Conservation (phyloP, 2,888 invertebrate genomes). For the Sclerodermus sp. region DNA sequence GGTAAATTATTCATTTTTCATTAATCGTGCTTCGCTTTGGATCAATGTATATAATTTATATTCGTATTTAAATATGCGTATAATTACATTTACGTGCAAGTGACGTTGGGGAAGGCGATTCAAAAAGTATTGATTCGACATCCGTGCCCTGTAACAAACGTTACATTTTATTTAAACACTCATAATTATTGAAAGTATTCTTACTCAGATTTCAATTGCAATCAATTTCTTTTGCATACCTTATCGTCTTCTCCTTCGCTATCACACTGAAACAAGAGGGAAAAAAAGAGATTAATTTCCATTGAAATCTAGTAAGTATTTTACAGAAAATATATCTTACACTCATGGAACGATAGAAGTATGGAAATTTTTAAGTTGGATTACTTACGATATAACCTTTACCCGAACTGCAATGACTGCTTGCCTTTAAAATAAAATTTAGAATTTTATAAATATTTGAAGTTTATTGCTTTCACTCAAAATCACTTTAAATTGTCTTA, state of each 20-base stretch:
- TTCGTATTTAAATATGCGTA: background rate
- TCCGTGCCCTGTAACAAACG: conserved; percentile 67
- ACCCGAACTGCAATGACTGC: conserved; percentile 90
- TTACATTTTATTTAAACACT: conserved; percentile 2
- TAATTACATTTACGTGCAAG: conserved; percentile 60
- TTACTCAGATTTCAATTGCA: no score
- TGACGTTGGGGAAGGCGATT: conserved; percentile 67
- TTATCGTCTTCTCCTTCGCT: conserved; percentile 91
- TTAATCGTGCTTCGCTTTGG: no score
- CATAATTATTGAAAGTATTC: no score
- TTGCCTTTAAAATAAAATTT: conserved; percentile 70
- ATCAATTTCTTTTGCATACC: conserved; percentile 66
- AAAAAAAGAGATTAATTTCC: conserved; percentile 39
- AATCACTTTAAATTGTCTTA: conserved; percentile 60
- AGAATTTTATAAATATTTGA: background rate
- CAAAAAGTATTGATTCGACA: conserved; percentile 73
- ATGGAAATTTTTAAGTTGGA: background rate
- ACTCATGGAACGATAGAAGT: no score
- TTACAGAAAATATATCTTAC: no score
- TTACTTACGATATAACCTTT: conserved; percentile 94
- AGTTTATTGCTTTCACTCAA: background rate
- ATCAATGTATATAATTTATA: no score
- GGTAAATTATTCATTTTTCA: background rate
- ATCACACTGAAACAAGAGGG: conserved; percentile 81
- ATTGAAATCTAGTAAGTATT: no score